Evolutionary conservation across 2,888 invertebrate genomes (phyloP).

Genomic region (Melieria omissa): DNA sequence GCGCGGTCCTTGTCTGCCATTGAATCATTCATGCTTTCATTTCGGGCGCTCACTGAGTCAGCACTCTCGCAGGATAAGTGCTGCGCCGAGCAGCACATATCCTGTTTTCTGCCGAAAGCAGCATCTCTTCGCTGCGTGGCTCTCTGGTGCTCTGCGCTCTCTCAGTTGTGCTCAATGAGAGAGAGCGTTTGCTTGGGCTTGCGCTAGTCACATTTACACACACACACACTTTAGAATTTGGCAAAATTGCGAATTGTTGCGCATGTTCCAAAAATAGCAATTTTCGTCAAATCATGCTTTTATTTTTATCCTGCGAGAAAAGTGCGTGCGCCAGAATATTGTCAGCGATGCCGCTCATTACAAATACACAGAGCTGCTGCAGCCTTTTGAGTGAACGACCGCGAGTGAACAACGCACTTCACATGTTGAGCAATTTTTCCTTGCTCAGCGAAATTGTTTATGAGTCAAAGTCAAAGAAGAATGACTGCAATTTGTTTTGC

Average conservation of each 20-base stretch:
- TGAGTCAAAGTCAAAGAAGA: too few species aligned
- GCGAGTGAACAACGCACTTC: too few species aligned
- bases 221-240: neutral
- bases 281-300: neutral
- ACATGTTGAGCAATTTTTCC: too few species aligned
- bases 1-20: neutral
- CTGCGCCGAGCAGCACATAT: neutral
- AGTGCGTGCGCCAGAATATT: neutral
- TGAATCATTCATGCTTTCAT: neutral
- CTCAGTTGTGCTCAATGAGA: neutral
- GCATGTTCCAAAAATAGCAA: conserved; percentile 3
- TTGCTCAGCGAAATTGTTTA: too few species aligned
- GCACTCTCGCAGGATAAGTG: neutral
- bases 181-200: too few species aligned
- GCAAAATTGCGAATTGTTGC: neutral
- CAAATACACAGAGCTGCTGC: too few species aligned
- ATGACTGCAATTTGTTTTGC: too few species aligned
- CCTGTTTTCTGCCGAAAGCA: neutral
- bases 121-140: neutral
- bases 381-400: too few species aligned
- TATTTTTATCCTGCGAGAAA: neutral
- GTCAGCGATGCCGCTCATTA: neutral
- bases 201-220: neutral
- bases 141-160: neutral
- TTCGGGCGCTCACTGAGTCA: neutral